Percentiles rank a stretch among this genome's conserved stretches.
These are phyloP conservation scores for Galaxea fascicularis DNA, from an alignment of 92 coral and sea anemone genomes.

Conservation along the genomic window DNA sequence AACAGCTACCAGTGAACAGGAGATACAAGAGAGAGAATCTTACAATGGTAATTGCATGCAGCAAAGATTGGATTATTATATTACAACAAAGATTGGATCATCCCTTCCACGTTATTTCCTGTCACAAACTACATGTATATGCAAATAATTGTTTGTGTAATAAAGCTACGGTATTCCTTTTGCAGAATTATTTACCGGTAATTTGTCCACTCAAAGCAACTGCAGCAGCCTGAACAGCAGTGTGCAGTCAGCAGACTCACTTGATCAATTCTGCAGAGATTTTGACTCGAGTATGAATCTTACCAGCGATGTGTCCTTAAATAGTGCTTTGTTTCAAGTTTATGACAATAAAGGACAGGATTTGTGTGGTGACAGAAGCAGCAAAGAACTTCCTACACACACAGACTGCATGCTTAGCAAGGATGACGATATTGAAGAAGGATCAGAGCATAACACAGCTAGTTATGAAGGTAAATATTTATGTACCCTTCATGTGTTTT, in stretches of 20 bases:
- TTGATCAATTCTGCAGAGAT: conserved; percentile 95
- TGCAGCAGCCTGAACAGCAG: conserved; percentile 60
- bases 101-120: no score
- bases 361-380: background rate
- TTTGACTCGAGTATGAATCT: conserved; percentile 65
- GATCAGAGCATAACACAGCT: background rate
- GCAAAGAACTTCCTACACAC: background rate
- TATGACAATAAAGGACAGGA: conserved; percentile 45
- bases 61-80: no score
- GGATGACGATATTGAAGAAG: background rate
- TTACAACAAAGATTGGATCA: no score
- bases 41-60: conserved; percentile 11
- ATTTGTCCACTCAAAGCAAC: conserved; percentile 2
- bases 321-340: conserved; percentile 42
- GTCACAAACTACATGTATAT: no score
- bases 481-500: no score
- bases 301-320: conserved; percentile 32
- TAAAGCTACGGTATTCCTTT: no score
- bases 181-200: background rate
- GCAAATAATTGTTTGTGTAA: no score
- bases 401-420: background rate
- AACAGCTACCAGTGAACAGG: background rate
- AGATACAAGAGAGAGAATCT: background rate
- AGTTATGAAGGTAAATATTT: conserved; percentile 19
- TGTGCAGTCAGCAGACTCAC: conserved; percentile 80